phyloP scores from a whole-genome alignment of 2,888 invertebrate species.

The Exocentrus adspersus region DNA sequence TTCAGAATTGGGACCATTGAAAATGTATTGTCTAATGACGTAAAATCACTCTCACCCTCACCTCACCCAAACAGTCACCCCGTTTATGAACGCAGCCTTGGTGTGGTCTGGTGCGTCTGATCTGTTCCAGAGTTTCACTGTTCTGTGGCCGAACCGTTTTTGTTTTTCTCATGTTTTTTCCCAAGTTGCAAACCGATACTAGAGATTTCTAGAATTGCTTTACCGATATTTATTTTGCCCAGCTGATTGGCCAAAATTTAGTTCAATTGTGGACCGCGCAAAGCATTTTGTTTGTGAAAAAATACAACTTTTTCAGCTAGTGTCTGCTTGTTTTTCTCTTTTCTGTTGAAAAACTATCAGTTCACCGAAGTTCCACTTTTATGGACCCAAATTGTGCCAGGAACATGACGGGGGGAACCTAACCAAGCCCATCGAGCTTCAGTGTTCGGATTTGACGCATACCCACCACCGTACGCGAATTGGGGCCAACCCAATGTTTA shows the following conservation, averaged over 20 bases:
- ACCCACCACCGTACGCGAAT: constrained; percentile 47
- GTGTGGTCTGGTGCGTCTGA: too few species aligned
- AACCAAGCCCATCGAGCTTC: constrained; percentile 56
- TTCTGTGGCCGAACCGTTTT: too few species aligned
- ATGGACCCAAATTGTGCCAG: constrained; percentile 48
- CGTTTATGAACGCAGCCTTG: too few species aligned
- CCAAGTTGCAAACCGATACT: constrained; percentile 16
- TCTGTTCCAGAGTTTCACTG: too few species aligned
- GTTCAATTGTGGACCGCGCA: neutral
- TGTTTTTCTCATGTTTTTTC: neutral
- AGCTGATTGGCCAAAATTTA: neutral
- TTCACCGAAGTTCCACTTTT: constrained; percentile 24
- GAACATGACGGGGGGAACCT: constrained; percentile 56
- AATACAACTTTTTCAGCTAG: neutral
- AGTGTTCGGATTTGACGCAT: constrained; percentile 55
- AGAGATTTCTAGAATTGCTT: constrained; percentile 38
- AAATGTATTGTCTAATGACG: too few species aligned
- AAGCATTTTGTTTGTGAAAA: neutral
- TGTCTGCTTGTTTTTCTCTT: neutral
- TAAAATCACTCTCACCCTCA: too few species aligned
- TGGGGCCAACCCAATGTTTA: constrained; percentile 44
- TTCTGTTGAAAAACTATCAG: neutral
- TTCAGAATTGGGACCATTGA: too few species aligned
- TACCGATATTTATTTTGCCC: neutral
- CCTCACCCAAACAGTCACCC: too few species aligned